Conservation (phyloP, 2,888 invertebrate genomes). For the Sclerodermus sp. region DNA sequence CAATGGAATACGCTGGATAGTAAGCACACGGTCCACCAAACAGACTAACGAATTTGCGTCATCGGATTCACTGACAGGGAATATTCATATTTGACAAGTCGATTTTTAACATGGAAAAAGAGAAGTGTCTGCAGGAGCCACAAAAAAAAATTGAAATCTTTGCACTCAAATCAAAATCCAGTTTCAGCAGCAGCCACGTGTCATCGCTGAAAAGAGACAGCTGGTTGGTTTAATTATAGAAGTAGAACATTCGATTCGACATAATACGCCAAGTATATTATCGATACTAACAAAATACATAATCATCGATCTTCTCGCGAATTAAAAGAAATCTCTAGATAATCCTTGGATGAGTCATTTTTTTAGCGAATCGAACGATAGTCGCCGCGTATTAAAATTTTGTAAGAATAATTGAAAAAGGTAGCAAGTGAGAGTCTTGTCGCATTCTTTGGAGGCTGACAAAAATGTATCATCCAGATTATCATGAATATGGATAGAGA, state of each 20-base stretch:
- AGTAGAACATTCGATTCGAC: constrained; percentile 11
- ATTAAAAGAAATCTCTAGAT: too few species aligned
- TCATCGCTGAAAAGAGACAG: constrained; percentile 26
- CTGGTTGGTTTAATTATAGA: constrained; percentile 42
- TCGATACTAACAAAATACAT: too few species aligned
- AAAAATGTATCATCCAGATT: constrained; percentile 1
- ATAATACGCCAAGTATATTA: too few species aligned
- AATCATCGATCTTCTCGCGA: too few species aligned
- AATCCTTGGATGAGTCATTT: too few species aligned
- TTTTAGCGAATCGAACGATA: too few species aligned
- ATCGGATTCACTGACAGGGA: neutral
- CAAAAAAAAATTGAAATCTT: constrained; percentile 10
- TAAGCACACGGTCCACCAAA: constrained; percentile 5
- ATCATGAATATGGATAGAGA: too few species aligned
- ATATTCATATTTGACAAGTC: constrained; percentile 2
- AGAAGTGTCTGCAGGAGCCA: neutral
- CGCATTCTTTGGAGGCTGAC: constrained; percentile 23
- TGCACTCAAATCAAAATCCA: constrained; percentile 14
- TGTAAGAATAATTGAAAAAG: too few species aligned
- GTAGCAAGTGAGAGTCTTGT: too few species aligned
- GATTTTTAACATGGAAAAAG: neutral
- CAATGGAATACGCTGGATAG: constrained; percentile 1
- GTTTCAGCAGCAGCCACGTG: constrained; percentile 12
- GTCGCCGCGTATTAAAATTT: too few species aligned
- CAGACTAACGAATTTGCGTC: constrained; percentile 7